Conservation (phyloP, 2,888 invertebrate species). For the Gerosis bhagava region DNA sequence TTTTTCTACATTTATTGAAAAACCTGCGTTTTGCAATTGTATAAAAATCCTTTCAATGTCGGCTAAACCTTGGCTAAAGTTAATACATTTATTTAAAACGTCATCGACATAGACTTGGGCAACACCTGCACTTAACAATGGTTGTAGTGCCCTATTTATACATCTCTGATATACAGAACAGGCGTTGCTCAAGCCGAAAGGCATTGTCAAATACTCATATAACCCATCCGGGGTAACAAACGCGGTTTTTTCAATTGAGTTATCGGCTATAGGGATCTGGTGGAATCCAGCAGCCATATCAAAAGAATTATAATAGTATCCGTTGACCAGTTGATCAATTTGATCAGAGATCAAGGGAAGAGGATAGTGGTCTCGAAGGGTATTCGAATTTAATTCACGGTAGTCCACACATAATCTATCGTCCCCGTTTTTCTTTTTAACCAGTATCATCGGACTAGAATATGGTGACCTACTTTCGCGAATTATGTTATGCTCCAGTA, state of each 20-base stretch:
- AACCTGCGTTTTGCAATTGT: slow-evolving; percentile 36
- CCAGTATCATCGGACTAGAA: slow-evolving; percentile 41
- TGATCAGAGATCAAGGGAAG: slow-evolving; percentile 37
- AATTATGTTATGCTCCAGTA: slow-evolving; percentile 40
- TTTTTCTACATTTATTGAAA: slow-evolving; percentile 40
- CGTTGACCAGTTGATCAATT: slow-evolving; percentile 34
- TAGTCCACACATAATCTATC: slow-evolving; percentile 41
- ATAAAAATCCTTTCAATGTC: slow-evolving; percentile 33
- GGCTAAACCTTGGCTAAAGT: too few relatives aligned
- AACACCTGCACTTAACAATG: too few relatives aligned
- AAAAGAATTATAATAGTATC: slow-evolving; percentile 27
- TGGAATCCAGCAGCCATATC: slow-evolving; percentile 39
- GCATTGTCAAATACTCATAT: too few relatives aligned
- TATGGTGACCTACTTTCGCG: slow-evolving; percentile 40
- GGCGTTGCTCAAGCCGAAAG: too few relatives aligned
- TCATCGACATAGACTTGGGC: too few relatives aligned
- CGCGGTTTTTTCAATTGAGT: too few relatives aligned
- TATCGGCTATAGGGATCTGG: slow-evolving; percentile 34
- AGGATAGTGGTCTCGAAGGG: slow-evolving; percentile 36
- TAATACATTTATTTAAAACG: too few relatives aligned
- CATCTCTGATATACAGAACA: too few relatives aligned
- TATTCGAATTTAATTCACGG: slow-evolving; percentile 35
- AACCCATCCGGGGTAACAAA: too few relatives aligned
- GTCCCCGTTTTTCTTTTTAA: slow-evolving; percentile 41
- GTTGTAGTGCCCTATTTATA: too few relatives aligned